Evolutionary conservation across 2,888 invertebrate genomes (phyloP).

Genomic region (Apodemia hepburni): DNA sequence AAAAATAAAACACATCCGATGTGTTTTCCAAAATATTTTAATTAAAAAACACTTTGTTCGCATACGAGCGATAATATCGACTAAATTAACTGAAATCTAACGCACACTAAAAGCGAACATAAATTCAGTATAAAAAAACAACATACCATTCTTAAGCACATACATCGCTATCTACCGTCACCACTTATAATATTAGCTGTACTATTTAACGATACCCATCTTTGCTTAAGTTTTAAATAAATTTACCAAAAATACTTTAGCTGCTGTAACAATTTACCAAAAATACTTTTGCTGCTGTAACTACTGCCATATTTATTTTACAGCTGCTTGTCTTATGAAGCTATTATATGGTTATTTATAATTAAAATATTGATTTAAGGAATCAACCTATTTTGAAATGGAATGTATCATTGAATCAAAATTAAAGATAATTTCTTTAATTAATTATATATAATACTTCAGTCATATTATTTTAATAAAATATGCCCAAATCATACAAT

Average conservation of each 20-base stretch:
- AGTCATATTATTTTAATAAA: too few relatives aligned
- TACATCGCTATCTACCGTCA: not conserved
- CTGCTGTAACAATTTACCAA: constrained; percentile 5
- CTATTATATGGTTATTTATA: not conserved
- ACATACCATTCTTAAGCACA: not conserved
- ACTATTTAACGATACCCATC: not conserved
- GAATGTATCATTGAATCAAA: too few relatives aligned
- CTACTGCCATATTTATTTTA: not conserved
- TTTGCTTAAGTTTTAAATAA: constrained; percentile 1
- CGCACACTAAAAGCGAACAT: not conserved
- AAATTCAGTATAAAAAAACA: not conserved
- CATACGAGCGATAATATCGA: not conserved
- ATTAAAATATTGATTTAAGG: too few relatives aligned
- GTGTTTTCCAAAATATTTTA: not conserved
- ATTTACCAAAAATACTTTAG: constrained; percentile 7
- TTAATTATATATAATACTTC: too few relatives aligned
- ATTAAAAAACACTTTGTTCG: not conserved
- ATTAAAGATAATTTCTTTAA: too few relatives aligned
- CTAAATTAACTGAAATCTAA: not conserved
- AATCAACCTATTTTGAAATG: too few relatives aligned
- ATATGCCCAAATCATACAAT: too few relatives aligned
- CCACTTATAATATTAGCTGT: not conserved
- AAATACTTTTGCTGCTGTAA: not conserved
- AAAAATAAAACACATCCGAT: not conserved
- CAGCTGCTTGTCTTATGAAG: not conserved